phyloP scores from a whole-genome alignment of 2,113 vertebrate genomes.

The Hippoglossus stenolepis region DNA sequence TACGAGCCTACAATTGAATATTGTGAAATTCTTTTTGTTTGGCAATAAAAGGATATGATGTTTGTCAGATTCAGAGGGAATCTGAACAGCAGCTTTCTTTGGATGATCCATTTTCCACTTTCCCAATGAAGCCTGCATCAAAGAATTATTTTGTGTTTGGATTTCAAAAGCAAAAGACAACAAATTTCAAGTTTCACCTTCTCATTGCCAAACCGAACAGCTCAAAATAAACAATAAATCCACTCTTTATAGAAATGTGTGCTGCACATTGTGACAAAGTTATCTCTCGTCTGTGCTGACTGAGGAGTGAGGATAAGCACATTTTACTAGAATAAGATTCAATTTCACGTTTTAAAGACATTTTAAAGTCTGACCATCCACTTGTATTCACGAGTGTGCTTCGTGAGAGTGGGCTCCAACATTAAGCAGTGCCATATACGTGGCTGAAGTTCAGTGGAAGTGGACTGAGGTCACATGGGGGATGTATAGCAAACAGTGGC shows the following conservation, averaged over 20 bases:
- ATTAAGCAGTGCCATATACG: slow-evolving; percentile 29
- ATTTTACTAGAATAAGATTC: slow-evolving; percentile 16
- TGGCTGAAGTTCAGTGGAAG: slow-evolving; percentile 30
- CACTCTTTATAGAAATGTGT: slow-evolving; percentile 24
- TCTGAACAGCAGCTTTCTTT: background rate
- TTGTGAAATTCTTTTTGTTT: background rate
- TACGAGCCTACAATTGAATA: background rate
- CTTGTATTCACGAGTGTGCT: slow-evolving; percentile 42
- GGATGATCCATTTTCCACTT: background rate
- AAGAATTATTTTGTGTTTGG: background rate
- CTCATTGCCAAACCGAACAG: slow-evolving; percentile 29
- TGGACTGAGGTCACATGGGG: slow-evolving; percentile 43
- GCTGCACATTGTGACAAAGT: background rate
- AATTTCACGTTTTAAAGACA: slow-evolving; percentile 9
- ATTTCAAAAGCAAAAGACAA: background rate
- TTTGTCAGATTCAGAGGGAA: background rate
- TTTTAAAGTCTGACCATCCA: slow-evolving; percentile 42
- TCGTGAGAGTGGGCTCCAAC: background rate
- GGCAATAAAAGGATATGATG: background rate
- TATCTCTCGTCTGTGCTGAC: slow-evolving; percentile 26
- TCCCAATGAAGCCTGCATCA: background rate
- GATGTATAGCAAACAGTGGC: slow-evolving; percentile 43
- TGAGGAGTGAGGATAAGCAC: slow-evolving; percentile 1
- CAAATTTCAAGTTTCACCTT: slow-evolving; percentile 19
- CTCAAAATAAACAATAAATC: slow-evolving; percentile 9